Evolutionary conservation across 2,888 invertebrate species (phyloP).

Genomic region (Oxyteleia sp.): DNA sequence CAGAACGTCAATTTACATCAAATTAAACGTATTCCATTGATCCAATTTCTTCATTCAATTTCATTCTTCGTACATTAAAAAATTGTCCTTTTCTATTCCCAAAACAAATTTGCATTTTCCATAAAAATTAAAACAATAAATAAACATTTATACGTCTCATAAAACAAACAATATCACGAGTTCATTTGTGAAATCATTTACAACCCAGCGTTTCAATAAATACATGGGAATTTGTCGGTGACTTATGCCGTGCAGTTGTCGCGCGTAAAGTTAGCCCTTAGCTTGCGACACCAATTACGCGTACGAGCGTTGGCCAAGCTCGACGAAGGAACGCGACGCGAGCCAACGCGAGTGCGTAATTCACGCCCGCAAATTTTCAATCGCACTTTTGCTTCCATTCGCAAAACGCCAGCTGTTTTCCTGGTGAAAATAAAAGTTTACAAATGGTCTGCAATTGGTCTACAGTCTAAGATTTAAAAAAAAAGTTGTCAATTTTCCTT

Average conservation of each 20-base stretch:
- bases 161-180: not conserved
- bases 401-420: too few species aligned
- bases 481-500: too few species aligned
- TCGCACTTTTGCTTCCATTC: slow-evolving; percentile 27
- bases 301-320: slow-evolving; percentile 54
- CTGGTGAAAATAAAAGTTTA: too few species aligned
- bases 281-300: slow-evolving; percentile 68
- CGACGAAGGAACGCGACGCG: slow-evolving; percentile 37
- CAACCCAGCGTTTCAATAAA: not conserved
- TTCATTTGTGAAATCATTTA: not conserved
- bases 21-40: too few species aligned
- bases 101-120: too few species aligned
- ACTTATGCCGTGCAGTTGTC: not conserved
- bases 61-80: too few species aligned
- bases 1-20: too few species aligned
- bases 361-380: slow-evolving; percentile 19
- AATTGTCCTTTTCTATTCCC: too few species aligned
- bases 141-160: not conserved
- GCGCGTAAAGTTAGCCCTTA: slow-evolving; percentile 73
- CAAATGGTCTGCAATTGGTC: too few species aligned
- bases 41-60: too few species aligned
- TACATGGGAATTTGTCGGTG: not conserved
- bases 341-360: slow-evolving; percentile 56
- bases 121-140: too few species aligned
- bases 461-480: too few species aligned